Evolutionary conservation across 2,888 invertebrate species (phyloP).

Genomic region (Tetramorium bicarinatum): DNA sequence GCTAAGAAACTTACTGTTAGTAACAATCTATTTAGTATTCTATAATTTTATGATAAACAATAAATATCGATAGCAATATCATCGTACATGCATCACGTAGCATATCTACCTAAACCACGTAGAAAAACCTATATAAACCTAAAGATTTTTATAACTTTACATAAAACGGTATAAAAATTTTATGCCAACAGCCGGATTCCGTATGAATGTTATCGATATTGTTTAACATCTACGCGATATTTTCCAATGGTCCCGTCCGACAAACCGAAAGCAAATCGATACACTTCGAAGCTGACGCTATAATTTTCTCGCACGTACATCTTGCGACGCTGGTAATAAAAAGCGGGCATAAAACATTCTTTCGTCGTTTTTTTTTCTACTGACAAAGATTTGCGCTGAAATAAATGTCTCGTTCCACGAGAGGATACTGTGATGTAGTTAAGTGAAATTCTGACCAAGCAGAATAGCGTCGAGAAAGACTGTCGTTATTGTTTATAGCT

Average conservation of each 20-base stretch:
- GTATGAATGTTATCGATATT: slow-evolving; percentile 32
- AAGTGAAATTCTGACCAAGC: slow-evolving; percentile 9
- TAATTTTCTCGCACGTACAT: slow-evolving; percentile 31
- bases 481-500: slow-evolving; percentile 13
- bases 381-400: slow-evolving; percentile 49
- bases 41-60: slow-evolving; percentile 35
- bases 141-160: slow-evolving; percentile 48
- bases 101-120: too few relatives aligned
- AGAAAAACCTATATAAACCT: slow-evolving; percentile 4
- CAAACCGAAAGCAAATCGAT: slow-evolving; percentile 44
- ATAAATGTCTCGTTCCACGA: slow-evolving; percentile 20
- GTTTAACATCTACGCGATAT: slow-evolving; percentile 51
- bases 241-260: slow-evolving; percentile 43
- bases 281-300: slow-evolving; percentile 18
- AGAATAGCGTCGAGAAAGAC: not conserved
- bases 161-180: slow-evolving; percentile 45
- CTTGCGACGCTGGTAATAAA: slow-evolving; percentile 47
- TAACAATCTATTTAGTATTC: slow-evolving; percentile 34
- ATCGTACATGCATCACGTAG: slow-evolving; percentile 6
- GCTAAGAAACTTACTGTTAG: not conserved
- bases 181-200: slow-evolving; percentile 27
- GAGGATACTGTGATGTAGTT: slow-evolving; percentile 30
- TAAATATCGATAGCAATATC: slow-evolving; percentile 19
- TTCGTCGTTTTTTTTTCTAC: slow-evolving; percentile 33
- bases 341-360: slow-evolving; percentile 52